Conservation (phyloP, 2,113 vertebrate species). For the Cercocebus atys region DNA sequence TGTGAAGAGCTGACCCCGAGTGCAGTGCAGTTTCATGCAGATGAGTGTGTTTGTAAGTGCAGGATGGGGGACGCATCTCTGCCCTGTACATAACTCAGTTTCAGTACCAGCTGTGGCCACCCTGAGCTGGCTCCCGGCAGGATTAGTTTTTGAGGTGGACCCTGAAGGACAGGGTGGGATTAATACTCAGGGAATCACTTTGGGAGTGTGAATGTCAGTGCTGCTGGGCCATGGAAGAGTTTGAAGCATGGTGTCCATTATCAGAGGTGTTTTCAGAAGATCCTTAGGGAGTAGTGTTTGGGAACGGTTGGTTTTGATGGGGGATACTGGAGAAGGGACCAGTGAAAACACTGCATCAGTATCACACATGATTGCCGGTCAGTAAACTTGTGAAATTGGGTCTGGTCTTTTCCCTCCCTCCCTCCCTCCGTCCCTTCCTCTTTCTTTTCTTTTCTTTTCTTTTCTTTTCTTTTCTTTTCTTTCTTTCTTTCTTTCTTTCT, state of each 20-base stretch:
- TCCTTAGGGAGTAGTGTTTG: neutral
- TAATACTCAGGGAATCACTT: neutral
- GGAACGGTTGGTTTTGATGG: rapidly evolving
- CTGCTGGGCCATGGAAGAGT: neutral
- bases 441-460: too few relatives aligned
- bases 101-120: rapidly evolving
- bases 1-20: neutral
- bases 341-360: neutral
- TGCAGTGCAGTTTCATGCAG: neutral
- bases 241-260: too few relatives aligned
- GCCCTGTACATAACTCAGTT: rapidly evolving
- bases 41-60: neutral
- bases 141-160: neutral
- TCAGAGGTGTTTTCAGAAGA: neutral
- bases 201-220: neutral
- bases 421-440: too few relatives aligned
- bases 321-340: neutral
- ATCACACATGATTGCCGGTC: neutral
- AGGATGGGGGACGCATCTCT: neutral
- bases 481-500: rapidly evolving
- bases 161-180: neutral
- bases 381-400: neutral
- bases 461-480: too few relatives aligned
- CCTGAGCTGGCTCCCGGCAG: neutral
- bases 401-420: neutral